Base-by-base conservation (phyloP, 2,113 vertebrate genomes). In the Stomatorhinus ivindoensis region DNA sequence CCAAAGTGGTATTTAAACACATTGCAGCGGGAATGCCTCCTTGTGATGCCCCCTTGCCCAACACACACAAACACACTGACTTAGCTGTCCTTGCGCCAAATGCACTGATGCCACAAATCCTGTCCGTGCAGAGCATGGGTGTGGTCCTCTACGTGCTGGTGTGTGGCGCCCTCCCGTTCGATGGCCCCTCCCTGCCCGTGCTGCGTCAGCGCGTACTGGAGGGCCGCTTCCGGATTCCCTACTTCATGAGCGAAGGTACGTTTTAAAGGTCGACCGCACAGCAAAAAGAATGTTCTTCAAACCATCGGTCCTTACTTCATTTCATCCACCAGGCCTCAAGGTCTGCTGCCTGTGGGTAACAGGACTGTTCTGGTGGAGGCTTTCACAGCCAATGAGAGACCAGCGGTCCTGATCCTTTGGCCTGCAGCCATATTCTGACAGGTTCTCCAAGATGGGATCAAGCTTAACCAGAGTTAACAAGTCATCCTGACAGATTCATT, bases 171-270 rank as follows among this genome's bases (percentile, higher is more conserved):
- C 91, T 97, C 53, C 97, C 97, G 88, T 97, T 97, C 1, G 97
- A 97, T 31, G 97, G 96, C 50, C 96, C 96, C 4, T 96, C 96
- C 0, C 96, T 97, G 65, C 96, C 96, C 48, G 95, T 96, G 91
- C 94, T 97, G 91, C 95, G 97, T 90, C 96, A 97, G 91, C 92
- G 96, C 4, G 96, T 97, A 39, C 94, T 97, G 89, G 96, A 97
- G 92, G 97, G 97, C 90, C 96, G 96, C 91, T 97, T 97, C 93
- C 95, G 97, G 90, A 97, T 97, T 92, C 97, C 97, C 0, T 97
- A 97, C 91, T 97, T 97, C 89, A 97, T 97, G 97, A 97, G 97
- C 86, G 97, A 97, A 97, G 97, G 97, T 97, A 94, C 13, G 31
- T 15, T 19, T 7, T 7, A 2, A 8, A 87, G 27, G 39, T 39